Base-by-base conservation (phyloP, 92 coral and sea anemone species). In the Epizoanthus ramosus region DNA sequence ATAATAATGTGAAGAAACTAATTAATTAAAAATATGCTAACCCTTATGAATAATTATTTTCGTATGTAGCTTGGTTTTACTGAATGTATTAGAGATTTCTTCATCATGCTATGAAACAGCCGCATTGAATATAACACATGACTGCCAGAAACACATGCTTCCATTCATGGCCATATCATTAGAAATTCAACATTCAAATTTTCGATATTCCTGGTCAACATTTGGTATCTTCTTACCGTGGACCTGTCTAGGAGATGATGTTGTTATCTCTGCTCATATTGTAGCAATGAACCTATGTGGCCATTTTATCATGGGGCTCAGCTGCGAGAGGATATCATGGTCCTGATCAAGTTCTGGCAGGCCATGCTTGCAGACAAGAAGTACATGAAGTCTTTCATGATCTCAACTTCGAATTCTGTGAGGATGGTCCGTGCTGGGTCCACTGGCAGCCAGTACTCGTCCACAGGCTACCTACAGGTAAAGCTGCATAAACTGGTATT, bases 331-430 rank as follows among this genome's bases (percentile, higher is more conserved):
- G 99, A 96, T 31, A 86, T 96, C 39, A 88, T 80, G 56, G 92
- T 92, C 41, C 81, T 96, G 79, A 92, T 96, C 61, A 96, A 96
- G 87, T 96, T 96, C 87, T 96, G 99, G 99, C 99, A 96, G 80
- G 97, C 99, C 25, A 94, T 96, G 72, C 86, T 92, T 8, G 92
- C 98, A 35, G 99, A 96, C 87, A 96, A 94, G 88, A 96, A 96
- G 74, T 93, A 93, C 95, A 89, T 93, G 86, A 93, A 93, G 87
- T 73, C 83, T 85, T 91, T 93, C 68, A 91, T 93, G 98, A 80
- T 84, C 47, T 77, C 82, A n/a, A 77, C 82, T 21, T 60, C 82
- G 23, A 71, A 77, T 37, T 61, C 82, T 1, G 71, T 77, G 39
- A 60, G 82, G 22, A 77, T 77, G 69, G 68, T 60, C 13, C 81